Evolutionary conservation across 1,140 invertebrate species (phyloP).

Genomic region (Cherax quadricarinatus): DNA sequence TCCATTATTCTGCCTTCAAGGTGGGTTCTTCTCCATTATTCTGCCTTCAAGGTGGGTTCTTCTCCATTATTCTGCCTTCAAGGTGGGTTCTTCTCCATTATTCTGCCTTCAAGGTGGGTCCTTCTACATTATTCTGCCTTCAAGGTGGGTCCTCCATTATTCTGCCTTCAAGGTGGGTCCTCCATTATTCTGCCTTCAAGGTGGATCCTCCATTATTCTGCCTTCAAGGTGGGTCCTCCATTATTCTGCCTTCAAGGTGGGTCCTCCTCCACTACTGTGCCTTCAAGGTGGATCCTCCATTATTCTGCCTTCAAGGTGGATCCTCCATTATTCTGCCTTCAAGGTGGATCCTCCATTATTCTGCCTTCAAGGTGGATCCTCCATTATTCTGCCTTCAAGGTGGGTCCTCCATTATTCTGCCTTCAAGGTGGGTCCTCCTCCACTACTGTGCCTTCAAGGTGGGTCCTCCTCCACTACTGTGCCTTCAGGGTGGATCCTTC

Average conservation of each 20-base stretch:
- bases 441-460: too few relatives aligned
- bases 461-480: too few relatives aligned
- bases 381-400: too few relatives aligned
- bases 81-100: constrained; percentile 79
- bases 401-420: too few relatives aligned
- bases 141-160: not conserved
- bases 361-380: too few relatives aligned
- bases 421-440: too few relatives aligned
- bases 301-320: too few relatives aligned
- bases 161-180: constrained; percentile 82
- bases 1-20: constrained; percentile 1
- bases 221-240: not conserved
- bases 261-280: not conserved
- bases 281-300: too few relatives aligned
- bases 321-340: too few relatives aligned
- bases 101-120: constrained; percentile 75
- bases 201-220: not conserved
- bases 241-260: not conserved
- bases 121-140: constrained; percentile 75
- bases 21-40: constrained; percentile 79
- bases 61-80: constrained; percentile 79
- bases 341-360: too few relatives aligned
- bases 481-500: too few relatives aligned
- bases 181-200: constrained; percentile 97
- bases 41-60: constrained; percentile 17